phyloP scores from a whole-genome alignment of 2,113 vertebrate species.

The Girardinichthys multiradiatus region DNA sequence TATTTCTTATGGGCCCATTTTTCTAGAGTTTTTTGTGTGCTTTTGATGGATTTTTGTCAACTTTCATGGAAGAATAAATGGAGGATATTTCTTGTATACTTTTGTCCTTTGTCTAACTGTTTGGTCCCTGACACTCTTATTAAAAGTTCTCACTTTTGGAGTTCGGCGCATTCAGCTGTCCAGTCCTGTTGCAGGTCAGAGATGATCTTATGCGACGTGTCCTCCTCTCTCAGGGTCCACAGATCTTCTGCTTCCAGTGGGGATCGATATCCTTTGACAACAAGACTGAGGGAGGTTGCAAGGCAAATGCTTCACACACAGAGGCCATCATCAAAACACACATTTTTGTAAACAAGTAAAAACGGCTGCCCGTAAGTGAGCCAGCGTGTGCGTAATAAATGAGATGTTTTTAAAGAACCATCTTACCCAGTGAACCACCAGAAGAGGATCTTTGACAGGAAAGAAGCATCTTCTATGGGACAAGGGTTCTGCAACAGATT shows the following conservation, averaged over 20 bases:
- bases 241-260: slow-evolving; percentile 83
- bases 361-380: slow-evolving; percentile 48
- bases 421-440: slow-evolving; percentile 96
- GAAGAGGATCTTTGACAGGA: slow-evolving; percentile 91
- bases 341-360: slow-evolving; percentile 62
- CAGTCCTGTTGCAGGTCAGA: slow-evolving; percentile 85
- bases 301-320: slow-evolving; percentile 44
- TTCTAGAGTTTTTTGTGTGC: too few species aligned
- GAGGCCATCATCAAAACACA: slow-evolving; percentile 48
- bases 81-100: too few species aligned
- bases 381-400: slow-evolving; percentile 45
- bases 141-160: slow-evolving; percentile 78
- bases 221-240: slow-evolving; percentile 87
- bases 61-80: too few species aligned
- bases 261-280: slow-evolving; percentile 85
- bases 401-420: slow-evolving; percentile 56
- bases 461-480: slow-evolving; percentile 88
- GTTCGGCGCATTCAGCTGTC: slow-evolving; percentile 79
- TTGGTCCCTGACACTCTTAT: too few species aligned
- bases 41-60: too few species aligned
- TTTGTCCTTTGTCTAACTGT: too few species aligned
- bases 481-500: slow-evolving; percentile 88
- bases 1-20: too few species aligned
- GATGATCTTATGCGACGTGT: slow-evolving; percentile 87
- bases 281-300: slow-evolving; percentile 76